Evolutionary conservation across 2,797 vertebrate genomes (phyloP).

Genomic region (Crypturellus tataupa): DNA sequence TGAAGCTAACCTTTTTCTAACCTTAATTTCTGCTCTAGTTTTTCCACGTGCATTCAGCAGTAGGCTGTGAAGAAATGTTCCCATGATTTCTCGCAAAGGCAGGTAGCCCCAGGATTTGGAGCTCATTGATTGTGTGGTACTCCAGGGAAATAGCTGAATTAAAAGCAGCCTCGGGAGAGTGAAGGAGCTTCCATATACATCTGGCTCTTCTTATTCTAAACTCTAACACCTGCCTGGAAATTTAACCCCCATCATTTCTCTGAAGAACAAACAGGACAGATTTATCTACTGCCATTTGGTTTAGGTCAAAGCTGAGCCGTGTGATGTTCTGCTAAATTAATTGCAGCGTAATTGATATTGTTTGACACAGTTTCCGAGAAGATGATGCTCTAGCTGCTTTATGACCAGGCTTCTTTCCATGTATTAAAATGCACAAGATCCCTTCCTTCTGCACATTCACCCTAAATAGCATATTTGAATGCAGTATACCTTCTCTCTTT

Average conservation of each 20-base stretch:
- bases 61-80: conserved; percentile 71
- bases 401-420: not conserved
- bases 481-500: conserved; percentile 11
- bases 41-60: conserved; percentile 71
- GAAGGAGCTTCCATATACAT: conserved; percentile 74
- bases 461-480: conserved; percentile 31
- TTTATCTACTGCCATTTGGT: conserved; percentile 50
- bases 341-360: conserved; percentile 45
- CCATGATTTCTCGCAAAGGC: conserved; percentile 61
- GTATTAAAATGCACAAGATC: not conserved
- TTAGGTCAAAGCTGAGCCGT: conserved; percentile 59
- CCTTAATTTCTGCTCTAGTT: conserved; percentile 81
- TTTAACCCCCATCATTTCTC: conserved; percentile 68
- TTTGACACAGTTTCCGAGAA: conserved; percentile 64
- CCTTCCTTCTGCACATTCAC: not conserved
- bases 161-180: conserved; percentile 79
- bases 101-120: conserved; percentile 83
- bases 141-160: conserved; percentile 81
- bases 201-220: conserved; percentile 80
- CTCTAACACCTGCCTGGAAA: conserved; percentile 76
- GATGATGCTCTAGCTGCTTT: conserved; percentile 41
- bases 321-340: conserved; percentile 56
- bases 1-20: conserved; percentile 72
- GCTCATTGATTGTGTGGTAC: conserved; percentile 77
- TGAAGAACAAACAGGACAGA: conserved; percentile 60